phyloP scores from a whole-genome alignment of 2,797 vertebrate genomes.

The Anniella stebbinsi region DNA sequence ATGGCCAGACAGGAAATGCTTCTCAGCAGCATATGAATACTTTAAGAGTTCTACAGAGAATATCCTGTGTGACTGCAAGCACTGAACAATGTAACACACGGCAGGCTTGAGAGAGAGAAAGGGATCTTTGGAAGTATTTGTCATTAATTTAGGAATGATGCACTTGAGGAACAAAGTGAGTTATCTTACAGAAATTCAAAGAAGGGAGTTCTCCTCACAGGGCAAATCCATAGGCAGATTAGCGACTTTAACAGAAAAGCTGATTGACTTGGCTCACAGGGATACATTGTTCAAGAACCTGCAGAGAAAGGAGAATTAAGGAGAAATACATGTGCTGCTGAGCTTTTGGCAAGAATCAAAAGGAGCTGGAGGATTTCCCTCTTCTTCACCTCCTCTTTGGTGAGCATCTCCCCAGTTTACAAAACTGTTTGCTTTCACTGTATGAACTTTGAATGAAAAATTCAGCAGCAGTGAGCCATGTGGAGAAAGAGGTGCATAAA shows the following conservation, averaged over 20 bases:
- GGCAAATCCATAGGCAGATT: background rate
- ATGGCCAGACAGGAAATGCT: background rate
- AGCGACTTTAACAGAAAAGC: accelerated
- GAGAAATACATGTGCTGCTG: too few relatives aligned
- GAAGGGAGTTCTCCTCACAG: background rate
- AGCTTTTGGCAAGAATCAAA: background rate
- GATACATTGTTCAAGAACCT: slow-evolving; percentile 15
- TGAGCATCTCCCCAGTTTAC: accelerated
- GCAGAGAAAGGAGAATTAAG: background rate
- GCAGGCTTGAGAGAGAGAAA: slow-evolving; percentile 12
- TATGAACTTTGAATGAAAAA: slow-evolving; percentile 37
- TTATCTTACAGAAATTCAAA: background rate
- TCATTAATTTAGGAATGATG: slow-evolving; percentile 23
- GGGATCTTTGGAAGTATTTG: background rate
- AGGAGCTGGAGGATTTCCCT: background rate
- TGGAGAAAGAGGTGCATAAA: slow-evolving; percentile 23
- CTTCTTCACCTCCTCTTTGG: background rate
- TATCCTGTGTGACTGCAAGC: background rate
- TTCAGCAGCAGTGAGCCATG: slow-evolving; percentile 42
- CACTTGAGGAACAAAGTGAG: slow-evolving; percentile 43
- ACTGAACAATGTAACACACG: slow-evolving; percentile 23
- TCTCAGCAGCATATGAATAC: background rate
- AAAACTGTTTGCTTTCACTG: slow-evolving; percentile 22
- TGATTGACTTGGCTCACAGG: background rate
- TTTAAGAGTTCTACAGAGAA: slow-evolving; percentile 37